Evolutionary conservation across 1,140 invertebrate species (phyloP).

Genomic region (Papilio polytes): DNA sequence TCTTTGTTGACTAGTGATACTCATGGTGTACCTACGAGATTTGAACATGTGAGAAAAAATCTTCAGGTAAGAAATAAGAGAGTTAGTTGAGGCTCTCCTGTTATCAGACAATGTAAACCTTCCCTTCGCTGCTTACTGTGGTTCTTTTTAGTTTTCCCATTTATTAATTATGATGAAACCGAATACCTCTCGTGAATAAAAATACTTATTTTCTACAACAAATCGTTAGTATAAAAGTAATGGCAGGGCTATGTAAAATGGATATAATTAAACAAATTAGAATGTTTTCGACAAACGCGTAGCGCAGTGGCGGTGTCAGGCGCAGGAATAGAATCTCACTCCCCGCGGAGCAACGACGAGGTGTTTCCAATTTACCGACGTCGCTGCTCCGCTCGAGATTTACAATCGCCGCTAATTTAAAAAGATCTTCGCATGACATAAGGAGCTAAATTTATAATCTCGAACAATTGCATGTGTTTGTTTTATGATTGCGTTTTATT

Average conservation of each 20-base stretch:
- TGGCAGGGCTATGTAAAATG: conserved; percentile 64
- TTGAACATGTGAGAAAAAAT: too few species aligned
- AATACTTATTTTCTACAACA: neutral
- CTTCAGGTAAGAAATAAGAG: too few species aligned
- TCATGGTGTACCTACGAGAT: too few species aligned
- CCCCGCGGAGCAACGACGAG: conserved; percentile 58
- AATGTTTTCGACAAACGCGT: conserved; percentile 65
- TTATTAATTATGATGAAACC: neutral
- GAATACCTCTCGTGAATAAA: neutral
- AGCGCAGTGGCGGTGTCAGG: conserved; percentile 64
- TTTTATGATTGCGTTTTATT: conserved; percentile 47
- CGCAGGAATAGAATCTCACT: conserved; percentile 70
- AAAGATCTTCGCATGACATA: conserved; percentile 69
- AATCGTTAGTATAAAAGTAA: conserved; percentile 45
- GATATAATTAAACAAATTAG: conserved; percentile 73
- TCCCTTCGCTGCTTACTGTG: neutral
- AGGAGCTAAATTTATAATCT: conserved; percentile 70
- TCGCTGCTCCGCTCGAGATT: conserved; percentile 67
- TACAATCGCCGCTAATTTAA: conserved; percentile 74
- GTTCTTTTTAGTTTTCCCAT: neutral
- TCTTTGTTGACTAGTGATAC: too few species aligned
- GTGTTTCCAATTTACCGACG: conserved; percentile 73
- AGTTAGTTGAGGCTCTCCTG: neutral
- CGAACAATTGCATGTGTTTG: conserved; percentile 51
- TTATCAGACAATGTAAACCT: too few species aligned